Evolutionary conservation across 2,113 vertebrate genomes (phyloP), one percentile per base, ranked within the genome.

Genomic region (Tinamus guttatus): DNA sequence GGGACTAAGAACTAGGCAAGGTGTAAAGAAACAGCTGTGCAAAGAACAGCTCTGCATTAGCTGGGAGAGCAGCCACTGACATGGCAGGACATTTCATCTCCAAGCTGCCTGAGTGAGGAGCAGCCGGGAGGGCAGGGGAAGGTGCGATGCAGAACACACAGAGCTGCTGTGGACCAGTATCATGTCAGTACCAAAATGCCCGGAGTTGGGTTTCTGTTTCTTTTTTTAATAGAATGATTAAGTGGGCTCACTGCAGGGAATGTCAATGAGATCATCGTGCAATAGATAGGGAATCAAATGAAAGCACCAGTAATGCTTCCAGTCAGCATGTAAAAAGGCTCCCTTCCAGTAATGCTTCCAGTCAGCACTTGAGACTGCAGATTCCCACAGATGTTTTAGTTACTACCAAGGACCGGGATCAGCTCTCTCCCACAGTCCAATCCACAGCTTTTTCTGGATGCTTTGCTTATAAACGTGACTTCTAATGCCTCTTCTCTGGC

Each of bases 231-330:
- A 87, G 84, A 2, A n/a, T 75, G 90, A 81, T 45, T 69, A 85
- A 95, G 90, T 51, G 88, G 90, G 88, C 92, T 92, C 88, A 22
- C 77, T 93, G 90, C 88, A 90, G 94, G 93, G 88, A 96, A 78
- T 8, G 92, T 93, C 96, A 95, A 34, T 93, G 96, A 96, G 92
- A 95, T 95, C 96, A 95, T 87, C 62, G 1, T 40, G 74, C 96
- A 62, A 13, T 19, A 85, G 77, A 49, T 9, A 65, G 38, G 80
- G 68, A 60, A 85, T 89, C 88, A 76, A 67, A 86, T 45, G 90
- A 81, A 89, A 76, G 88, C 80, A 81, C 77, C 92, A 90, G 1
- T 86, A 73, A 92, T 30, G 88, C 83, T 96, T 74, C 88, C 92
- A 96, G 92, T 16, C 94, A 96, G 93, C 88, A 90, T 2, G 28